Percentiles rank a stretch among this genome's conserved stretches.
Conservation (phyloP, 1,140 invertebrate species). For the Sycophaga agraensis region DNA sequence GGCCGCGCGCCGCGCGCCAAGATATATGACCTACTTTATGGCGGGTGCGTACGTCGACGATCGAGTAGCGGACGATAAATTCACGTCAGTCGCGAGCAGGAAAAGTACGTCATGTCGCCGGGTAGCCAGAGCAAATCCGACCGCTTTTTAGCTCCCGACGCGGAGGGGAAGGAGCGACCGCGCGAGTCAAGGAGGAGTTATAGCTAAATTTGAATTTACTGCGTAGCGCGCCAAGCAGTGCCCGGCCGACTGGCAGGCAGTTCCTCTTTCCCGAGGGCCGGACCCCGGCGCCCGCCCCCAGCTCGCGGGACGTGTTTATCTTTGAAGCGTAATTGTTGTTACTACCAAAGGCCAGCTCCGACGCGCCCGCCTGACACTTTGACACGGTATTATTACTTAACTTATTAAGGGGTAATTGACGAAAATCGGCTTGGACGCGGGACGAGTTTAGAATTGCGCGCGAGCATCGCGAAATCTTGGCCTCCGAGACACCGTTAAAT, state of each 20-base stretch:
- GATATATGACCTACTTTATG: slow-evolving; percentile 44
- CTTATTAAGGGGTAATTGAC: slow-evolving; percentile 10
- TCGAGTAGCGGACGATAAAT: slow-evolving; percentile 38
- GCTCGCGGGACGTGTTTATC: slow-evolving; percentile 24
- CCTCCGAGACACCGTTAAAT: neutral
- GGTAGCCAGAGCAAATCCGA: slow-evolving; percentile 20
- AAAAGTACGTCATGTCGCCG: slow-evolving; percentile 24
- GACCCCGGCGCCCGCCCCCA: too few relatives aligned
- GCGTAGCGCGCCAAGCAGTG: neutral
- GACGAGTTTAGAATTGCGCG: neutral
- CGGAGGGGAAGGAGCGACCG: neutral
- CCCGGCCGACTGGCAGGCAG: neutral
- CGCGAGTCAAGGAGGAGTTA: slow-evolving; percentile 3
- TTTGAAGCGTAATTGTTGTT: slow-evolving; percentile 19
- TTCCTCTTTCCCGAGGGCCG: slow-evolving; percentile 6
- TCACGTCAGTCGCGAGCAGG: slow-evolving; percentile 34
- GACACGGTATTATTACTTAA: slow-evolving; percentile 14
- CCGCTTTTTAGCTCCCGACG: slow-evolving; percentile 17
- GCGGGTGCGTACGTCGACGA: slow-evolving; percentile 32
- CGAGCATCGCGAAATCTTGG: neutral
- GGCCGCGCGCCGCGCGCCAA: slow-evolving; percentile 21
- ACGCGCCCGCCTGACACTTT: slow-evolving; percentile 14
- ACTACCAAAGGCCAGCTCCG: slow-evolving; percentile 3
- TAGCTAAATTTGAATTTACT: slow-evolving; percentile 30
- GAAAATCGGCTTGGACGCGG: neutral